These are phyloP conservation scores for Aselliscus stoliczkanus DNA, from an alignment of 2,797 vertebrate genomes.

Conservation along the genomic window DNA sequence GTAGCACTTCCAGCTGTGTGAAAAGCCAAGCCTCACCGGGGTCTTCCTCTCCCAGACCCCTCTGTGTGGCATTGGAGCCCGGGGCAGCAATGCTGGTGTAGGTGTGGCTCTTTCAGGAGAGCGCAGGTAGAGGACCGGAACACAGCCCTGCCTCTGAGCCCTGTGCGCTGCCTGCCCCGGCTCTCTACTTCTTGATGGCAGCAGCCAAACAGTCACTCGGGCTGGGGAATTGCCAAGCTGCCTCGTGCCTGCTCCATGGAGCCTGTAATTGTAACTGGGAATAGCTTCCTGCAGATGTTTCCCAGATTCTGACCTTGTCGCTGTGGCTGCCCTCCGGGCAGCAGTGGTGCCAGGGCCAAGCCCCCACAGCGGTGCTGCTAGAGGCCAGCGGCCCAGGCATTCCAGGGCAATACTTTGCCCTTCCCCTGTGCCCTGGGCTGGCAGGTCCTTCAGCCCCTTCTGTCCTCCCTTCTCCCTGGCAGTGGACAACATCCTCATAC, in stretches of 20 bases:
- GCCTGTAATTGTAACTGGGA: background rate
- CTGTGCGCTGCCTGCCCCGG: background rate
- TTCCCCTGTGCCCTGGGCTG: conserved; percentile 16
- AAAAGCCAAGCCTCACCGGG: background rate
- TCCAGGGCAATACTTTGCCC: conserved; percentile 35
- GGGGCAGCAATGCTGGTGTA: background rate
- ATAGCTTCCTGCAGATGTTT: conserved; percentile 40
- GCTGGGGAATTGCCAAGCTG: background rate
- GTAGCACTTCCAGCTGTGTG: background rate
- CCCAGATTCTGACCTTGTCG: conserved; percentile 41
- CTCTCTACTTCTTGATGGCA: background rate
- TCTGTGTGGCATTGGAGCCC: background rate
- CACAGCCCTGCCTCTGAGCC: background rate
- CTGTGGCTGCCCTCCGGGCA: background rate
- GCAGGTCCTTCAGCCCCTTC: conserved; percentile 44
- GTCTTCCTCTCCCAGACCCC: background rate
- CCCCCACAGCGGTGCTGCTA: background rate
- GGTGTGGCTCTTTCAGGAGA: background rate
- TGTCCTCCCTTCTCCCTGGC: conserved; percentile 72
- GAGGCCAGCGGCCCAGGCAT: conserved; percentile 33
- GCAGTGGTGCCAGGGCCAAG: background rate
- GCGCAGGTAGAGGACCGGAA: conserved; percentile 9
- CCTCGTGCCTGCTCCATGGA: background rate
- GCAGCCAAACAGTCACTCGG: conserved; percentile 26
- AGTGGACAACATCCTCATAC: conserved; percentile 94